Conservation (phyloP, 2,797 vertebrate species). For the Tolypeutes matacus region DNA sequence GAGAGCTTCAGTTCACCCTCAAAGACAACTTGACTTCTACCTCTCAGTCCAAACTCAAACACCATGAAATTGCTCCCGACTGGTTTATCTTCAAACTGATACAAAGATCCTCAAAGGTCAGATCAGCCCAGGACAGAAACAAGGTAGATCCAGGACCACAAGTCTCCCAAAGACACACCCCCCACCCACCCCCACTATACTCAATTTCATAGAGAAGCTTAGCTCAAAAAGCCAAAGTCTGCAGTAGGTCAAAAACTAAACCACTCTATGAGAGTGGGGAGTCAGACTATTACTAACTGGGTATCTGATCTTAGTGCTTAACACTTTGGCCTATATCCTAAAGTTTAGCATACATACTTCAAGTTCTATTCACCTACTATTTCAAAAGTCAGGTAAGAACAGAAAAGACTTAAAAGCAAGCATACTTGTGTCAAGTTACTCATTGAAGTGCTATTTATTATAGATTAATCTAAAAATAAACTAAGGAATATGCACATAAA, state of each 20-base stretch:
- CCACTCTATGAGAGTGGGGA: neutral
- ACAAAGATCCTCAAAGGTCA: neutral
- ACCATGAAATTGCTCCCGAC: neutral
- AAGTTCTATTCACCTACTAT: neutral
- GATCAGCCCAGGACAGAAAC: neutral
- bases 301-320: neutral
- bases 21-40: neutral
- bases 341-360: neutral
- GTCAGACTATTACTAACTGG: neutral
- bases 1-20: constrained; percentile 17
- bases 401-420: constrained; percentile 20
- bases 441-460: neutral
- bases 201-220: neutral
- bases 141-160: neutral
- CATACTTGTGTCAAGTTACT: neutral
- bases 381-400: constrained; percentile 40
- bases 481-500: constrained; percentile 27
- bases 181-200: neutral
- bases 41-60: constrained; percentile 24
- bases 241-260: neutral
- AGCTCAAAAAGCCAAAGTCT: neutral
- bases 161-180: neutral
- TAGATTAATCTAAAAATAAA: constrained; percentile 32
- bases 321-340: neutral
- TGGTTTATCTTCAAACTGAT: constrained; percentile 10